Base-by-base conservation (phyloP, 2,888 invertebrate species). In the Chouioia cunea region DNA sequence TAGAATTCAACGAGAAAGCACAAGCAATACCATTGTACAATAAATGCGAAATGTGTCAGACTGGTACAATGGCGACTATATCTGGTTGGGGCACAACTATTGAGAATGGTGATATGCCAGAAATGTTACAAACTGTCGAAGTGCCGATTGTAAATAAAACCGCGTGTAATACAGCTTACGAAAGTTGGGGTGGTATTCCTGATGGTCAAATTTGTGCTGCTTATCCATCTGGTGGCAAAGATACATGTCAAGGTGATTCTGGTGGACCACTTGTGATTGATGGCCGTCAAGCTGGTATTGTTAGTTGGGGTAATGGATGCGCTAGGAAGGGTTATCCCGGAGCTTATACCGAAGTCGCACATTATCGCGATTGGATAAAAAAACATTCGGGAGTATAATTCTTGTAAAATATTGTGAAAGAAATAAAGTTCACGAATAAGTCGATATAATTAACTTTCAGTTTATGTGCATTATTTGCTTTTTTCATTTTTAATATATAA, bases 171-270 rank as follows among this genome's bases (percentile, higher is more conserved):
- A 57, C 44, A 8, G 46, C 47, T 16, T 65, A 65, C 6, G 79
- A 84, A 0, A 88, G 88, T 0, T 91, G 90, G 76, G 18, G 47
- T 46, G 46, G 47, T 4, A 15, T 65, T n/a, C 78, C 79, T 14
- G 80, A 82, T 2, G 86, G 87, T 0, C 87, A 83, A 2, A 87
- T 91, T 12, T 91, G 91, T 77, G 91, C 91, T 14, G 91, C 89
- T 0, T 82, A 82, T 0, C 82, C 87, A 4, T 6, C 86, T 73
- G 90, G 90, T 73, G 90, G 90, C 16, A 88, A 60, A 18, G 78
- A 78, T 66, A 69, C 75, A 16, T 78, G 76, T 53, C 75, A 88
- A 86, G 88, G 88, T 70, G 88, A 88, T 75, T 88, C 88, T 36
- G 88, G 88, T 1, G 88, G 88, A 20, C 88, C 88, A 0, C 67